phyloP scores from a whole-genome alignment of 1,140 invertebrate species.

The Bombus soroeensis region DNA sequence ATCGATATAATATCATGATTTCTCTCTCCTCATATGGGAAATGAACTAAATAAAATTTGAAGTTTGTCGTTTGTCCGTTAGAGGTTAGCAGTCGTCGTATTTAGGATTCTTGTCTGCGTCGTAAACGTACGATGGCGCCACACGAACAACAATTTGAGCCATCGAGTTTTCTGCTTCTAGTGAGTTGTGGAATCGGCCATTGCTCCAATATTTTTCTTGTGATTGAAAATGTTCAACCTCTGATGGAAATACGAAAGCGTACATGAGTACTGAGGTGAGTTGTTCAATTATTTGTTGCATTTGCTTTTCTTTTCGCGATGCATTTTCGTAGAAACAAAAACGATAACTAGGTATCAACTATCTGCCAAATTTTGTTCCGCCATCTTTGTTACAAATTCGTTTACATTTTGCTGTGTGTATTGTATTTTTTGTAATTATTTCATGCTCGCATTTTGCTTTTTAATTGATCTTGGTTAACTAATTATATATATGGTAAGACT shows the following conservation, averaged over 20 bases:
- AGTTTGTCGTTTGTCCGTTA: slow-evolving; percentile 5
- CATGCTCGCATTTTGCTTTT: neutral
- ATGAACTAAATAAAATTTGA: neutral
- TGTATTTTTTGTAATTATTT: slow-evolving; percentile 22
- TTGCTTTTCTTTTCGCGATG: neutral
- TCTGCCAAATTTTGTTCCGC: slow-evolving; percentile 70
- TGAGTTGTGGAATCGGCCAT: slow-evolving; percentile 73
- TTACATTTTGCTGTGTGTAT: slow-evolving; percentile 31
- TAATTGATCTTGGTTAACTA: neutral
- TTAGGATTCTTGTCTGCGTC: slow-evolving; percentile 31
- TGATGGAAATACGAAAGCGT: slow-evolving; percentile 45
- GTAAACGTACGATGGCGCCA: slow-evolving; percentile 69
- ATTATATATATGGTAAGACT: neutral
- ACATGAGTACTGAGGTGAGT: slow-evolving; percentile 24
- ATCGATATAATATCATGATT: neutral
- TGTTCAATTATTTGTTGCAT: slow-evolving; percentile 14
- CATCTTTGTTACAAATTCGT: slow-evolving; percentile 75
- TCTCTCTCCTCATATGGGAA: neutral
- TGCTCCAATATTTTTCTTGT: slow-evolving; percentile 71
- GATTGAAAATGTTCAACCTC: slow-evolving; percentile 33
- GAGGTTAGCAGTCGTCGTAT: slow-evolving; percentile 37
- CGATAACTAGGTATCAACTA: slow-evolving; percentile 36
- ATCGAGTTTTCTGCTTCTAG: slow-evolving; percentile 69
- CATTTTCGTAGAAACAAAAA: neutral
- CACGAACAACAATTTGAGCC: slow-evolving; percentile 50